These are phyloP conservation scores for Gorsachius magnificus DNA, from an alignment of 2,797 vertebrate species.

Conservation along the genomic window DNA sequence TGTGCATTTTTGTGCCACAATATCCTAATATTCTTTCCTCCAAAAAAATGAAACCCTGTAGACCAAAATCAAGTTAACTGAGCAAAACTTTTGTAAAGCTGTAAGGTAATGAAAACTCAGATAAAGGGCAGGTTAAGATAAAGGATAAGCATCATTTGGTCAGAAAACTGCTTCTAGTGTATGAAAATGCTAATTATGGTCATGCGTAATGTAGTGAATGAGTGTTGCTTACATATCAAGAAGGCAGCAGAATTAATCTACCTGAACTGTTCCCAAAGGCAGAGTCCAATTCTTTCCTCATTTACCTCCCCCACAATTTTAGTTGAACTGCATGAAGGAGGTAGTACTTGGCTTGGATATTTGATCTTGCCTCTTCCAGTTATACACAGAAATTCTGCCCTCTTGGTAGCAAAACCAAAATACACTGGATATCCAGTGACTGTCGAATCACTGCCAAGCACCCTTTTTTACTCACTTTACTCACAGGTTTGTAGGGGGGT, in stretches of 20 bases:
- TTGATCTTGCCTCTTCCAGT: background rate
- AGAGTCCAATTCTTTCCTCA: background rate
- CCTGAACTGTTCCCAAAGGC: background rate
- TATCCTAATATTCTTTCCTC: background rate
- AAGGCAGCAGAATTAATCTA: background rate
- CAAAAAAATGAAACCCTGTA: background rate
- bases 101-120: background rate
- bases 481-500: background rate
- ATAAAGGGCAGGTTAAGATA: background rate
- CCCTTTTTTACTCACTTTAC: background rate
- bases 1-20: background rate
- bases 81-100: background rate
- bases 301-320: background rate
- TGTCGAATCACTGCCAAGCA: background rate
- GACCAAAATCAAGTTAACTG: background rate
- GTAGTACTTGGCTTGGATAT: background rate
- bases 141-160: background rate
- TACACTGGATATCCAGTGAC: background rate
- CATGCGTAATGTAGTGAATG: background rate
- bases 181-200: background rate
- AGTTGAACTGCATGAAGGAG: background rate
- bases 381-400: background rate
- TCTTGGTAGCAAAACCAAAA: background rate
- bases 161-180: background rate
- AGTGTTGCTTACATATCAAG: background rate